Base-by-base conservation (phyloP, 1,140 invertebrate genomes). In the Drosophila mauritiana region DNA sequence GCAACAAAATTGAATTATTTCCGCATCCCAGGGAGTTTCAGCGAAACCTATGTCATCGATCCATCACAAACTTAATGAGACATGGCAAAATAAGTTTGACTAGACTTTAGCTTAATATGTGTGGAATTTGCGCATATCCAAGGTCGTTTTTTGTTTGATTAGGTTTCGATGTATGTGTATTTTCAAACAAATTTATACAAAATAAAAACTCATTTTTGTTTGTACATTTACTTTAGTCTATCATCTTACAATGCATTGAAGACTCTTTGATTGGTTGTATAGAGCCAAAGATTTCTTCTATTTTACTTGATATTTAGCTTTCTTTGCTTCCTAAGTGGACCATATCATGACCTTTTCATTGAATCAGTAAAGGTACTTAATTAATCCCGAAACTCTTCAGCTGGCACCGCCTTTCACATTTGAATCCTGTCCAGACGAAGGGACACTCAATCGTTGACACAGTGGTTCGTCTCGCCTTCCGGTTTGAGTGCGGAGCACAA, bases 401-500 rank as follows among this genome's bases (percentile, higher is more conserved):
- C 51, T 15, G 68, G 36, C 51, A 43, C 37, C 31, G 34, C 39
- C 57, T 48, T 42, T 3, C 25, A 54, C 72, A 59, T 46, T 52
- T 52, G 48, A 61, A 73, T 72, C 40, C 46, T 43, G 39, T 59
- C 34, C 34, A 59, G 39, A 48, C 58, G 58, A 75, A 54, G 61
- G 65, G 73, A 72, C 62, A 76, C 52, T 74, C 72, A 75, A 75
- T 67, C 62, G 45, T 75, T 48, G 39, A 65, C 54, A 37, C 54
- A 37, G 48, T 53, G 72, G 40, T 62, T 75, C 53, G 73, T 48
- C 45, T 46, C 49, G 72, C 31, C 58, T 75, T 73, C 42, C 67
- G 73, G 70, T 82, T 79, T 86, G 67, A 88, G 69, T 82, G 70
- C 67, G 51, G 73, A 69, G 59, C 39, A 56, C 70, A 56, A 78